phyloP scores from a whole-genome alignment of 2,797 vertebrate genomes.

The Distichodus sexfasciatus region DNA sequence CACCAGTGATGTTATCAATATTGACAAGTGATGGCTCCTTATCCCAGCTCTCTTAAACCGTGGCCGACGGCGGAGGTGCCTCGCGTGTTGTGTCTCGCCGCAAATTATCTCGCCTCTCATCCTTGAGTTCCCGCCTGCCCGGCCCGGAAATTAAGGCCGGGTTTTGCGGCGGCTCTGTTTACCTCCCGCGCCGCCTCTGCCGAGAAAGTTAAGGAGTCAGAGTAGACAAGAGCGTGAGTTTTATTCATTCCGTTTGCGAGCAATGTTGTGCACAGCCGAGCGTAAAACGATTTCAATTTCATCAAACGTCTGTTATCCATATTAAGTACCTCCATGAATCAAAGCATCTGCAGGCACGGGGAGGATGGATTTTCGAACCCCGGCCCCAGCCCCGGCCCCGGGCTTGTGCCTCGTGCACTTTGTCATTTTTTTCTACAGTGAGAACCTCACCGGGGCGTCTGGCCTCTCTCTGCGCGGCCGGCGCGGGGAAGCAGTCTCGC shows the following conservation, averaged over 20 bases:
- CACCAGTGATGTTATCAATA: constrained; percentile 29
- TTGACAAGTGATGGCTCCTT: constrained; percentile 28
- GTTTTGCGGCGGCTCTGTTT: neutral
- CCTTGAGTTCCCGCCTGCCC: neutral
- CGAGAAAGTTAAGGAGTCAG: constrained; percentile 20
- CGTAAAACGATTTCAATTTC: constrained; percentile 50
- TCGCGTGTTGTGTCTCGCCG: constrained; percentile 14
- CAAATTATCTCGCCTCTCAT: neutral
- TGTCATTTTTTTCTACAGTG: constrained; percentile 38
- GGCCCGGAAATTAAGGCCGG: neutral
- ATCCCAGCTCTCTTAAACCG: constrained; percentile 5
- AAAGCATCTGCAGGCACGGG: constrained; percentile 19
- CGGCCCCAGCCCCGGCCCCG: too few species aligned
- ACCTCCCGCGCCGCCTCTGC: neutral
- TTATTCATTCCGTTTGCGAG: constrained; percentile 35
- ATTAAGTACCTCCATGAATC: constrained; percentile 54
- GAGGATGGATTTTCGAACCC: constrained; percentile 41
- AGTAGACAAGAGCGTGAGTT: constrained; percentile 4
- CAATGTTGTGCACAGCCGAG: constrained; percentile 47
- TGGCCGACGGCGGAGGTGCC: neutral
- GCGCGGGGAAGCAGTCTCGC: constrained; percentile 53
- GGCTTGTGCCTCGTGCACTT: constrained; percentile 1
- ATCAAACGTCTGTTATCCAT: constrained; percentile 48
- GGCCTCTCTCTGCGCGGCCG: constrained; percentile 61
- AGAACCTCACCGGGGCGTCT: constrained; percentile 52